Base-by-base conservation (phyloP, 2,888 invertebrate genomes). In the Odontothrips loti region DNA sequence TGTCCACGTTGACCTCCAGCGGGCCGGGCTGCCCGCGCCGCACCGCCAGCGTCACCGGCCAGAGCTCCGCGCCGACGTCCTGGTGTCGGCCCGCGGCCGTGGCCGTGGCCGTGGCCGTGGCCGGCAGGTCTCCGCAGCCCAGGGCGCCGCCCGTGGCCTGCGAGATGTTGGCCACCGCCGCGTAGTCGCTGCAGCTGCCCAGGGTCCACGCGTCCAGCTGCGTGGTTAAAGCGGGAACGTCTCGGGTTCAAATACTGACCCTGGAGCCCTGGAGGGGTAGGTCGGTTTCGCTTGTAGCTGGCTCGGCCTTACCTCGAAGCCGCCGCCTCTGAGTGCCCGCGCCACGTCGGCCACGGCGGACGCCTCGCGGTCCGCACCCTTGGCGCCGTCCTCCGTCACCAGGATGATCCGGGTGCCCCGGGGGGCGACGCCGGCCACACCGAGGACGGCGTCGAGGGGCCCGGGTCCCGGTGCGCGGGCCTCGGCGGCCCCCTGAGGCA, bases 401-500 rank as follows among this genome's bases (percentile, higher is more conserved):
- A 75, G 68, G 68, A 75, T 27, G 68, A 75, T 75, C 11, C 68
- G 23, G 11, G 68, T 75, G 23, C 68, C 68, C 6, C 68, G 68
- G 68, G 68, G 68, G 10, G 68, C 68, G 23, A 75, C 68, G 68
- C 68, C 68, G 68, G 68, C 68, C 27, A 75, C 68, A 10, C 68
- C 68, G 27, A 75, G 68, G 6, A 75, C 68, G 68, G 68, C 68
- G 78, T 79, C 63, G 27, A 63, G 79, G 10, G 79, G 79, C 34
- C 47, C 58, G 12, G 48, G 27, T 6, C 47, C 68, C 17, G 68
- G 43, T n/a, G 23, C 79, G 79, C 63, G 48, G 9, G 47, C 81
- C 79, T 79, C 78, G 79, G 51, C 29, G 47, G 34, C 58, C 27
- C 29, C 15, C 43, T 15, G 43, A 20, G 81, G 10, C 58, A 89